These are phyloP conservation scores for Apogon talboti DNA, from an alignment of 2,797 vertebrate species.

Conservation along the genomic window DNA sequence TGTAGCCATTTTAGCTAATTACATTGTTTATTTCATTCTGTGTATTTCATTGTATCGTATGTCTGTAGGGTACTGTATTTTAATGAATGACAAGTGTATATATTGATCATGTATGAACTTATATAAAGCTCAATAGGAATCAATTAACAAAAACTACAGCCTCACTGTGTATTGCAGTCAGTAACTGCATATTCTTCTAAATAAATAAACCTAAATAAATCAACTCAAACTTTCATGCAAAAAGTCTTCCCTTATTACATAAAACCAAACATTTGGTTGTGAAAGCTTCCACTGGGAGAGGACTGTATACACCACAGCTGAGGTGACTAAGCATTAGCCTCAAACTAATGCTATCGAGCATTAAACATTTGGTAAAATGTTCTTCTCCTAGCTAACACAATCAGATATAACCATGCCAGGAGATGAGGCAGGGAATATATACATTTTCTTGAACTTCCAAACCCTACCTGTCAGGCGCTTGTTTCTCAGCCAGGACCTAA, in stretches of 20 bases:
- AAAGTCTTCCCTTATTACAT: constrained; percentile 21
- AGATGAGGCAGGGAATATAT: constrained; percentile 77
- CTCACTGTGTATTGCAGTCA: too few species aligned
- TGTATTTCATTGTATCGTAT: too few species aligned
- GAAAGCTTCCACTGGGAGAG: constrained; percentile 61
- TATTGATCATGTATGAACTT: too few species aligned
- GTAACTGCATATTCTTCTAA: neutral
- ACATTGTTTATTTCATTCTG: too few species aligned
- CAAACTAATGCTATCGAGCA: constrained; percentile 69
- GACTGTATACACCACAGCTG: constrained; percentile 35
- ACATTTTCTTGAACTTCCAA: constrained; percentile 76
- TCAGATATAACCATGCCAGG: constrained; percentile 67
- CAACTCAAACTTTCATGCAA: neutral
- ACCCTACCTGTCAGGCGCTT: constrained; percentile 82
- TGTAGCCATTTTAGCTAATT: too few species aligned
- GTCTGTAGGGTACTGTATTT: too few species aligned
- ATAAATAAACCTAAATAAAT: too few species aligned
- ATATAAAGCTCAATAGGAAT: too few species aligned
- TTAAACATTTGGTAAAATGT: constrained; percentile 77
- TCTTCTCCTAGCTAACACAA: constrained; percentile 72
- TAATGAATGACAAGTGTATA: too few species aligned
- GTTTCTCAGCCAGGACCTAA: constrained; percentile 78
- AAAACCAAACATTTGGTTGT: constrained; percentile 55
- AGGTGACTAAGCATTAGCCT: constrained; percentile 68
- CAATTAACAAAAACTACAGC: too few species aligned